Conservation (phyloP, 1,140 invertebrate genomes). For the Polypedilum pembai region DNA sequence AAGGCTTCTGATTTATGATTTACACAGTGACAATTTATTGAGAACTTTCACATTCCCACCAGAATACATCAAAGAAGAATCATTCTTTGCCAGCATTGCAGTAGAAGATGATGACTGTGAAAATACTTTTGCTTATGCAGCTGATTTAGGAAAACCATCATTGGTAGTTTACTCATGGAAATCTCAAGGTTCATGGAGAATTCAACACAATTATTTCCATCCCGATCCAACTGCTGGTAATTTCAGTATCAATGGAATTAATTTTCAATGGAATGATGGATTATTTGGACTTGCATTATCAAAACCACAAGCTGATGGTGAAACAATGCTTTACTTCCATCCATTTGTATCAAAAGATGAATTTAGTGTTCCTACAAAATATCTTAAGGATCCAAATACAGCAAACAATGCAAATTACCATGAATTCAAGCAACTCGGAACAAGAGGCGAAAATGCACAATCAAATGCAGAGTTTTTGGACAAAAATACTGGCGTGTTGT, state of each 20-base stretch:
- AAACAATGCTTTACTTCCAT: constrained; percentile 64
- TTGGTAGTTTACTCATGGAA: constrained; percentile 64
- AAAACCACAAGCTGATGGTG: constrained; percentile 55
- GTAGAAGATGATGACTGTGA: constrained; percentile 62
- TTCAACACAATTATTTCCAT: constrained; percentile 62
- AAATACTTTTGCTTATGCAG: constrained; percentile 58
- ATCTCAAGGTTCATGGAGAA: constrained; percentile 56
- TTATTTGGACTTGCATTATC: constrained; percentile 62
- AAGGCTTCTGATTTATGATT: constrained; percentile 61
- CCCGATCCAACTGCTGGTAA: constrained; percentile 59
- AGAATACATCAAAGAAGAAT: constrained; percentile 56
- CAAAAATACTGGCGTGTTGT: constrained; percentile 59
- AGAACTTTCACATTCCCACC: constrained; percentile 54
- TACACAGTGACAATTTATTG: constrained; percentile 60
- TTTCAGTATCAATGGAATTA: constrained; percentile 61
- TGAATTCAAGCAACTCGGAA: constrained; percentile 60
- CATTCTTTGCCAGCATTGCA: constrained; percentile 67
- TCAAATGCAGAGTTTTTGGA: constrained; percentile 66
- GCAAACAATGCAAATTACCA: constrained; percentile 48
- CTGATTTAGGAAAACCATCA: constrained; percentile 55
- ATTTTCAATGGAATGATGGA: constrained; percentile 68
- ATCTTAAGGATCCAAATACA: constrained; percentile 52
- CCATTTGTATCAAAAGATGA: constrained; percentile 65
- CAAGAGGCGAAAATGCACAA: constrained; percentile 60
- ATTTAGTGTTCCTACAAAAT: constrained; percentile 59